Conservation (phyloP, 1,140 invertebrate genomes). For the Euwallacea fornicatus region DNA sequence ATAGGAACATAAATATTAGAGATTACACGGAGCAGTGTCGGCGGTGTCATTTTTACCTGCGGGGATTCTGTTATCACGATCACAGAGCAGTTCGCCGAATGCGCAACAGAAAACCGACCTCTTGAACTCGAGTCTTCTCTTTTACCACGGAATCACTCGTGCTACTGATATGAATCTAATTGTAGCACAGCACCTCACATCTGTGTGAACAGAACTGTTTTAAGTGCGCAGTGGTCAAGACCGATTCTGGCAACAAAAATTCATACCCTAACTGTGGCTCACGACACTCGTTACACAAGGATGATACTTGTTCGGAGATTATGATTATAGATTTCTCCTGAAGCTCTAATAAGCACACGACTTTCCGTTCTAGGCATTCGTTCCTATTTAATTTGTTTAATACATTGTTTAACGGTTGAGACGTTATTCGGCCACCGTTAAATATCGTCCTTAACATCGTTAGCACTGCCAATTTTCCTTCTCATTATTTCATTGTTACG, state of each 20-base stretch:
- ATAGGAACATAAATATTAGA: conserved; percentile 24
- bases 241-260: not conserved
- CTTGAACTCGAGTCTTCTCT: conserved; percentile 16
- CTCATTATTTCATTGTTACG: conserved; percentile 10
- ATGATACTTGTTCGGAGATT: conserved; percentile 14
- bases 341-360: conserved; percentile 30
- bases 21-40: conserved; percentile 28
- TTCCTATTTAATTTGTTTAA: conserved; percentile 24
- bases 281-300: conserved; percentile 29
- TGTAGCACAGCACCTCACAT: conserved; percentile 13
- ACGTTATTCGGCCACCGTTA: not conserved
- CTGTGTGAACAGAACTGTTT: conserved; percentile 17
- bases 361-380: conserved; percentile 16
- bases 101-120: conserved; percentile 23
- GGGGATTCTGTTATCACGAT: conserved; percentile 22
- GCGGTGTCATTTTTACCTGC: conserved; percentile 22
- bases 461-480: conserved; percentile 14
- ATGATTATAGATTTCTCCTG: conserved; percentile 26
- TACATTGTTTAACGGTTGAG: conserved; percentile 14
- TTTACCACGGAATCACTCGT: conserved; percentile 28
- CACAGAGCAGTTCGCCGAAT: conserved; percentile 22
- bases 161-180: conserved; percentile 28
- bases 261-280: not conserved
- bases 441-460: conserved; percentile 13
- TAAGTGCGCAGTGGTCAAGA: conserved; percentile 3